Percentiles rank a stretch among this genome's conserved stretches.
Conservation (phyloP, 2,888 invertebrate species). For the Drosophila anomalipes region DNA sequence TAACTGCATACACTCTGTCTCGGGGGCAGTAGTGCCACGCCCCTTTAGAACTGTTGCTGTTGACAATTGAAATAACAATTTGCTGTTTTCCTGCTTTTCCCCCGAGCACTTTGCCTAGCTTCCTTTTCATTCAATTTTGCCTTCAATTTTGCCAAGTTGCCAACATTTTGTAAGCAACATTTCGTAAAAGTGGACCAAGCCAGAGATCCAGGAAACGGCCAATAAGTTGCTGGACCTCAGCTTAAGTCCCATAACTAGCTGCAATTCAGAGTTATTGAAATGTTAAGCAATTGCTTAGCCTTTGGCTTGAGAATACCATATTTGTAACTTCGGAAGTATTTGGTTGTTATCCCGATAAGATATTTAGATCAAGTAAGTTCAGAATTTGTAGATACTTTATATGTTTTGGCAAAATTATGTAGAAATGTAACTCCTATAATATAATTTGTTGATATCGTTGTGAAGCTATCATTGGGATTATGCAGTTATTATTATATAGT, state of each 20-base stretch:
- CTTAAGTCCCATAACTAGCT: constrained; percentile 21
- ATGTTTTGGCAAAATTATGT: not conserved
- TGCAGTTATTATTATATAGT: not conserved
- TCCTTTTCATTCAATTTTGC: constrained; percentile 16
- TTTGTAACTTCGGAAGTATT: not conserved
- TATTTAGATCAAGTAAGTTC: not conserved
- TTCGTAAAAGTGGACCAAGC: constrained; percentile 22
- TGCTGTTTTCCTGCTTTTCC: constrained; percentile 26
- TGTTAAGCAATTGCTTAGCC: constrained; percentile 28
- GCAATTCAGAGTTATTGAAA: constrained; percentile 35
- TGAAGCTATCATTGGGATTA: not conserved
- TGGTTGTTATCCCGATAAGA: not conserved
- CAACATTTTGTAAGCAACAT: constrained; percentile 20
- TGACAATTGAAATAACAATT: constrained; percentile 70
- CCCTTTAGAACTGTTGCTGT: constrained; percentile 29
- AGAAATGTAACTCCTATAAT: not conserved
- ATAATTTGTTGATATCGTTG: not conserved
- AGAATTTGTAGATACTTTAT: not conserved
- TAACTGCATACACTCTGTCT: constrained; percentile 65
- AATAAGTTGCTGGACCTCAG: constrained; percentile 18
- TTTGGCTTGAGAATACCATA: not conserved
- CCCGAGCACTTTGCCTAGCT: constrained; percentile 14
- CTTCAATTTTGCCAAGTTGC: constrained; percentile 29
- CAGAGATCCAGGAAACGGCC: constrained; percentile 12
- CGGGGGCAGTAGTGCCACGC: constrained; percentile 20